Conservation (phyloP, 2,888 invertebrate species). For the Lobophora halterata region DNA sequence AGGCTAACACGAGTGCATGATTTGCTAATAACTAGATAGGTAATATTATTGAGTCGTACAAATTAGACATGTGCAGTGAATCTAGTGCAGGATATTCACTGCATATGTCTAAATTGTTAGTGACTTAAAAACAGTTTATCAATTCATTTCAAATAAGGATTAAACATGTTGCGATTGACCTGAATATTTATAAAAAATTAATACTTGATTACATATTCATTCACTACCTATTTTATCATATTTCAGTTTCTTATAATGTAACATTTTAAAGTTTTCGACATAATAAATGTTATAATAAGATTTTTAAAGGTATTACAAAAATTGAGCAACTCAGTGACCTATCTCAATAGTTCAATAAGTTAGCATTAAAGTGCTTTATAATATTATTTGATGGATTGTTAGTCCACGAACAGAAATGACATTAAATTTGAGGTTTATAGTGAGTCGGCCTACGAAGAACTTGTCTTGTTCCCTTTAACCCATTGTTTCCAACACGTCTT, state of each 20-base stretch:
- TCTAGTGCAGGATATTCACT: no score
- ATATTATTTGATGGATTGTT: conserved; percentile 10
- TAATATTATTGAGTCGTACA: no score
- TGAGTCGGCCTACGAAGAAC: neutral
- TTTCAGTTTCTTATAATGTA: no score
- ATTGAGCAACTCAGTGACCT: no score
- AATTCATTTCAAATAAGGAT: conserved; percentile 2
- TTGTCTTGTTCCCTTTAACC: neutral
- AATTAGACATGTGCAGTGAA: neutral
- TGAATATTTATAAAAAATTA: no score
- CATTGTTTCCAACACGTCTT: neutral
- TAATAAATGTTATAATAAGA: no score
- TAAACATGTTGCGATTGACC: conserved; percentile 20
- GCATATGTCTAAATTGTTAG: no score
- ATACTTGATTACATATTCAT: no score
- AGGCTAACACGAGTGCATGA: neutral
- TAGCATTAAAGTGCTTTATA: neutral
- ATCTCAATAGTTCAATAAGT: conserved; percentile 7
- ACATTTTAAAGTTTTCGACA: no score
- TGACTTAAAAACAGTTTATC: conserved; percentile 6
- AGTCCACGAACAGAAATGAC: conserved; percentile 5
- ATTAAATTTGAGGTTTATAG: conserved; percentile 14
- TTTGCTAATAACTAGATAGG: neutral
- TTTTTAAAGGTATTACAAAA: no score
- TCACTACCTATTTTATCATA: no score